Percentiles rank a stretch among this genome's conserved stretches.
Conservation (phyloP, 2,113 vertebrate species). For the Eurystomus gularis region DNA sequence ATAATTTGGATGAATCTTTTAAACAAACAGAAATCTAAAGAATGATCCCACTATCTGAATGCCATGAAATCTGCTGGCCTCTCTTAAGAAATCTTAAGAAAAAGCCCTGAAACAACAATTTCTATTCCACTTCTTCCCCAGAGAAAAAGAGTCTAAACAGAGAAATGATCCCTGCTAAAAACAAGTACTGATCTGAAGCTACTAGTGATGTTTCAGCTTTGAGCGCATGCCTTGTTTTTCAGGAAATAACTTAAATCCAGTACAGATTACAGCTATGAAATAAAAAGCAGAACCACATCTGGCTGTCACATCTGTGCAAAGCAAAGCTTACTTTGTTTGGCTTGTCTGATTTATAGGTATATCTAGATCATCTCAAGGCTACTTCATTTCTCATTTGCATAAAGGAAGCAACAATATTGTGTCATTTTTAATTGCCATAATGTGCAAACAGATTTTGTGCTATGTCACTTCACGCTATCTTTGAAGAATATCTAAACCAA, state of each 20-base stretch:
- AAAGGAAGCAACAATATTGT: background rate
- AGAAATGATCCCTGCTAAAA: background rate
- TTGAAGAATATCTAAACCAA: background rate
- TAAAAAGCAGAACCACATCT: conserved; percentile 65
- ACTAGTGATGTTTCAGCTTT: background rate
- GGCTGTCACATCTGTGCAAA: conserved; percentile 49
- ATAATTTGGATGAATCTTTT: background rate
- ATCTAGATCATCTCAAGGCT: conserved; percentile 25
- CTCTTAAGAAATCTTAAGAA: background rate
- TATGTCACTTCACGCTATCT: background rate
- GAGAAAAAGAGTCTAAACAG: background rate
- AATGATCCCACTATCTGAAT: background rate
- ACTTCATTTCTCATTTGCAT: conserved; percentile 27
- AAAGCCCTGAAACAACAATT: background rate
- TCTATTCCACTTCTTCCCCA: background rate
- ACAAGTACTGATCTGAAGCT: background rate
- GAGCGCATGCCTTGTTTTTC: background rate
- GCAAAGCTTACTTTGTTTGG: conserved; percentile 26
- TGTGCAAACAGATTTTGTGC: background rate
- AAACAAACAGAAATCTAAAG: background rate
- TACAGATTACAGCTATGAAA: conserved; percentile 52
- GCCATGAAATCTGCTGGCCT: background rate
- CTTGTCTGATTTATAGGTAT: conserved; percentile 25
- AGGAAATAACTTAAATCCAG: conserved; percentile 57
- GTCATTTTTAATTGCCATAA: background rate